These are phyloP conservation scores for Acrocera orbiculus DNA, from an alignment of 2,888 invertebrate genomes.

Conservation along the genomic window DNA sequence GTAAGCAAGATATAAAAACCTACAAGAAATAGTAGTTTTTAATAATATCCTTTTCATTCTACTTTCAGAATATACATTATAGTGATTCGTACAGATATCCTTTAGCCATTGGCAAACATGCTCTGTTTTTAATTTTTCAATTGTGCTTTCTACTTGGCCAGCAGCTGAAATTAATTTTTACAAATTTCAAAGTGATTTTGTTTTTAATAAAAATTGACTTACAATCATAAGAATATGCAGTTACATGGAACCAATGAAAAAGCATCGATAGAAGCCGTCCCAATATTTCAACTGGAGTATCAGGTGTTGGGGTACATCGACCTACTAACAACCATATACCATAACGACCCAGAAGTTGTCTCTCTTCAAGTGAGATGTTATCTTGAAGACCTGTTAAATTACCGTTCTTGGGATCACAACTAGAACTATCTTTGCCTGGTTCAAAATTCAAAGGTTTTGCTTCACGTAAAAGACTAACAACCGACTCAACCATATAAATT, in stretches of 20 bases:
- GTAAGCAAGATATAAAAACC: conserved; percentile 70
- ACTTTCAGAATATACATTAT: conserved; percentile 36
- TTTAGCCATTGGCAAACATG: conserved; percentile 87
- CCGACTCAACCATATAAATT: conserved; percentile 84
- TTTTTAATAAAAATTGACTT: conserved; percentile 12
- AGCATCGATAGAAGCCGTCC: conserved; percentile 88
- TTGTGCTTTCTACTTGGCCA: conserved; percentile 65
- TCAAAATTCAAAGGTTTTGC: conserved; percentile 67
- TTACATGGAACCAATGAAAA: conserved; percentile 99
- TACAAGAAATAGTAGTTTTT: conserved; percentile 4
- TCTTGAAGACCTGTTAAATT: conserved; percentile 34
- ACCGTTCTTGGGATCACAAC: conserved; percentile 29
- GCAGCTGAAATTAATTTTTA: conserved; percentile 16
- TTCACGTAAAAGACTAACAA: conserved; percentile 82
- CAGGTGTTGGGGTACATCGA: conserved; percentile 64
- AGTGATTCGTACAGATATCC: conserved; percentile 64
- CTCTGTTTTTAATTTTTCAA: conserved; percentile 82
- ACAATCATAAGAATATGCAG: conserved; percentile 92
- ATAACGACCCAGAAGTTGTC: conserved; percentile 79
- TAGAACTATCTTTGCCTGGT: conserved; percentile 33
- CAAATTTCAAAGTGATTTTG: conserved; percentile 2
- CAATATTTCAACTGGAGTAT: conserved; percentile 60
- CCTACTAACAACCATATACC: conserved; percentile 96
- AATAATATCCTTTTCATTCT: not conserved
- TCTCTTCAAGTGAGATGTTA: conserved; percentile 64